Evolutionary conservation across 2,113 vertebrate genomes (phyloP), one percentile per base, ranked within the genome.

Genomic region (Fulmarus glacialis): DNA sequence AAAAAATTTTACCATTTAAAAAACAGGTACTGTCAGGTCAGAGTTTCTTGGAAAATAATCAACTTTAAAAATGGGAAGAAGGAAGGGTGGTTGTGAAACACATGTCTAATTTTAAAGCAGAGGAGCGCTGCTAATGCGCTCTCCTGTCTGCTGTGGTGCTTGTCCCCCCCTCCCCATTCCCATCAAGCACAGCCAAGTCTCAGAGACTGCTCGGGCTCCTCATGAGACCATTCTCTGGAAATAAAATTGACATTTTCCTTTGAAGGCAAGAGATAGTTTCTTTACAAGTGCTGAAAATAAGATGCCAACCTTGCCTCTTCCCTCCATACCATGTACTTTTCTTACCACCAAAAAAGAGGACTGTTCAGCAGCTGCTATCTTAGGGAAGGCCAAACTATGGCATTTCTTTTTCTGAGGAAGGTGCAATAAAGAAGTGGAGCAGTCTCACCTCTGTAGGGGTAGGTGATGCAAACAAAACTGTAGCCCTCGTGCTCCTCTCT

Each of bases 21-120:
- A 66, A 47, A 0, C 20, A 59, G 12, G 26, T 89, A 19, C 29
- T 77, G 29, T 58, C 47, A 78, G 32, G 77, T 88, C 23, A 73
- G 67, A 64, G 10, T 92, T 83, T 89, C 71, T 77, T 78, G 50
- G 80, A 87, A 96, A 92, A 81, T 3, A 77, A 70, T 66, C 6
- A 40, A 14, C 58, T 88, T 79, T 29, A 58, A 86, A 95, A 83
- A n/a, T 40, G 43, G 42, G 45, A 58, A 84, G 29, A 71, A 58
- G 14, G n/a, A 63, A 82, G 22, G 8, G 3, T 45, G 71, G 11
- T 86, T 90, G 36, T 92, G 42, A 86, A 95, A 66, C 26, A 56
- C 6, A 4, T 14, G 20, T 52, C 42, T 93, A 21, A 66, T 81
- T 94, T 93, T 74, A 80, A 88, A 62, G 16, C 34, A 75, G 62